These are phyloP conservation scores for Chaetodon auriga DNA, from an alignment of 2,113 vertebrate species.

Conservation along the genomic window DNA sequence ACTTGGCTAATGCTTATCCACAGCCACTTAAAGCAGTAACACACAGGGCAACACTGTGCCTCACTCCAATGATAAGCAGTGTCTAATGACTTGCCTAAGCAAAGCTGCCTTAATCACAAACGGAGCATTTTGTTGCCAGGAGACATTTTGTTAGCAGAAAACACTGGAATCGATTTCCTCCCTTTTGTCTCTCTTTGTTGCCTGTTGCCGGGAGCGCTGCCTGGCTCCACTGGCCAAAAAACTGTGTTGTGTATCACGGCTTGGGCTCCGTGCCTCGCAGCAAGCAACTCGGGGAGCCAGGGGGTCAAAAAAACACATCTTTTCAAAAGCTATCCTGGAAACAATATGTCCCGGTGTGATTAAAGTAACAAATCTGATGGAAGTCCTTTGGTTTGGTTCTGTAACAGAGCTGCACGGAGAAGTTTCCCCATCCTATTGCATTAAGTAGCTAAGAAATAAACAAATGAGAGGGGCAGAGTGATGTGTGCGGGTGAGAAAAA, in stretches of 20 bases:
- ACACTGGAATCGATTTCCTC: slow-evolving; percentile 60
- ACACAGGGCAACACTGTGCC: background rate
- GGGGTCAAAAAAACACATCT: slow-evolving; percentile 54
- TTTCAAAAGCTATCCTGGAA: slow-evolving; percentile 60
- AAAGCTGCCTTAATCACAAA: slow-evolving; percentile 68
- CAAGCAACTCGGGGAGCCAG: slow-evolving; percentile 27
- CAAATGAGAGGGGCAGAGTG: slow-evolving; percentile 51
- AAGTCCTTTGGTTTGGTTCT: slow-evolving; percentile 42
- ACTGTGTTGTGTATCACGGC: slow-evolving; percentile 37
- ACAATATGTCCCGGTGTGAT: slow-evolving; percentile 63
- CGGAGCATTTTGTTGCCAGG: slow-evolving; percentile 63
- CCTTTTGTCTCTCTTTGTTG: slow-evolving; percentile 60
- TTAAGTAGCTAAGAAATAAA: slow-evolving; percentile 59
- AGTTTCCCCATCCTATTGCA: slow-evolving; percentile 39
- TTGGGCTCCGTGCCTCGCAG: slow-evolving; percentile 61
- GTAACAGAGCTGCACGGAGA: slow-evolving; percentile 6
- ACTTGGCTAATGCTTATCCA: slow-evolving; percentile 31
- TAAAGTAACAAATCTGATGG: slow-evolving; percentile 61
- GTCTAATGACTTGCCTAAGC: slow-evolving; percentile 53
- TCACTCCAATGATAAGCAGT: slow-evolving; percentile 41
- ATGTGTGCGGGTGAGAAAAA: slow-evolving; percentile 2
- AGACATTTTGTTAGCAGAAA: slow-evolving; percentile 62
- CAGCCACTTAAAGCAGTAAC: slow-evolving; percentile 24
- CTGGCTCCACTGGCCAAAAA: slow-evolving; percentile 32
- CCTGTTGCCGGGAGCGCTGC: slow-evolving; percentile 53